These are phyloP conservation scores for Apaloderma vittatum DNA, from an alignment of 2,113 vertebrate genomes.

Conservation along the genomic window DNA sequence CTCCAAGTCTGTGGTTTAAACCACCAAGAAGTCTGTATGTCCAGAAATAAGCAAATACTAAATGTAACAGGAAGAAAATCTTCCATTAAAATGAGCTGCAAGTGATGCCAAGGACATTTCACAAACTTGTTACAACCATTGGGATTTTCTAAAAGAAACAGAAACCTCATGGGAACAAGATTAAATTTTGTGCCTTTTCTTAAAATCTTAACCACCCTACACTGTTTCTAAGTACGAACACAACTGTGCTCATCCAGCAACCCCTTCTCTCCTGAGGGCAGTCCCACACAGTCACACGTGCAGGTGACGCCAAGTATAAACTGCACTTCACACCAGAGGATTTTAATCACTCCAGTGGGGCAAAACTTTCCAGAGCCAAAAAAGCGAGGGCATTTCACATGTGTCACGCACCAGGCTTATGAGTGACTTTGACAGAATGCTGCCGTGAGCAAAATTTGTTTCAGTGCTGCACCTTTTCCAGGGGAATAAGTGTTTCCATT, in stretches of 20 bases:
- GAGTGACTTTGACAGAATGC: background rate
- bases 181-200: background rate
- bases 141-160: background rate
- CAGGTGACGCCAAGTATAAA: background rate
- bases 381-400: background rate
- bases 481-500: background rate
- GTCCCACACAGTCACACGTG: fast-evolving
- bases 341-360: background rate
- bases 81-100: background rate
- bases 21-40: background rate
- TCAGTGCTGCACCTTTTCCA: background rate
- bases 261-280: background rate
- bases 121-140: background rate
- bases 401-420: background rate
- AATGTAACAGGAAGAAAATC: background rate
- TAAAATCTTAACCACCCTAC: background rate
- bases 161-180: background rate
- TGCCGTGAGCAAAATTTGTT: background rate
- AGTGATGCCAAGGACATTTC: background rate
- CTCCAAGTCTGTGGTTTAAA: background rate
- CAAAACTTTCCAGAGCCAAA: background rate
- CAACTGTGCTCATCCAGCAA: background rate
- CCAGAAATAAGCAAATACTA: background rate
- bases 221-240: background rate
- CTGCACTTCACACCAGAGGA: background rate